These are phyloP conservation scores for Trachythela sp. DNA, from an alignment of 64 coral and sea anemone genomes.

Conservation along the genomic window DNA sequence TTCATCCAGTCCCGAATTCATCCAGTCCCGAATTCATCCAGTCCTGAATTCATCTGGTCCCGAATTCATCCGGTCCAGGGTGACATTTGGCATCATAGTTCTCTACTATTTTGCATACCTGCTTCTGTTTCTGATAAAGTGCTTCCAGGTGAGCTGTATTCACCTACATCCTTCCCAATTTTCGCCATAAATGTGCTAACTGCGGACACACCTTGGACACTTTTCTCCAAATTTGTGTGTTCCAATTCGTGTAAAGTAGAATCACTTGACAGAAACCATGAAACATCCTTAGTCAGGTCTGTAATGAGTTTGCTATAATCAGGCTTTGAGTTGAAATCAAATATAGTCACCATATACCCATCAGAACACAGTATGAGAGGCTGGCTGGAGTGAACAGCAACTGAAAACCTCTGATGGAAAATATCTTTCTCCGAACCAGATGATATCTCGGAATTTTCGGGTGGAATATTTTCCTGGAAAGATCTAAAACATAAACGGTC, in stretches of 20 bases:
- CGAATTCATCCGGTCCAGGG: too few species aligned
- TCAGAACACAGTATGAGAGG: constrained; percentile 83
- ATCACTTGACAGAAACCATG: neutral
- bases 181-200: neutral
- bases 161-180: neutral
- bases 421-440: constrained; percentile 47
- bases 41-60: too few species aligned
- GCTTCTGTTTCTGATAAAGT: neutral
- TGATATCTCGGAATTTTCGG: constrained; percentile 55
- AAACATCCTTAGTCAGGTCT: constrained; percentile 47
- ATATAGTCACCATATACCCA: constrained; percentile 90
- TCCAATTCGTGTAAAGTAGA: neutral
- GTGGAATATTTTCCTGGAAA: constrained; percentile 19
- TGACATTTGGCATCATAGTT: too few species aligned
- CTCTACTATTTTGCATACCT: neutral
- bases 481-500: neutral
- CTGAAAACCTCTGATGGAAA: constrained; percentile 71
- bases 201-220: neutral
- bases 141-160: constrained; percentile 3
- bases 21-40: neutral
- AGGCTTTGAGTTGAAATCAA: constrained; percentile 62
- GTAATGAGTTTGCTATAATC: constrained; percentile 67
- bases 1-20: too few species aligned
- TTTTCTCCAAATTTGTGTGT: neutral
- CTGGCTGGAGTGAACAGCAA: constrained; percentile 61